These are phyloP conservation scores for Podarcis cretensis DNA, from an alignment of 2,113 vertebrate species.

Conservation along the genomic window DNA sequence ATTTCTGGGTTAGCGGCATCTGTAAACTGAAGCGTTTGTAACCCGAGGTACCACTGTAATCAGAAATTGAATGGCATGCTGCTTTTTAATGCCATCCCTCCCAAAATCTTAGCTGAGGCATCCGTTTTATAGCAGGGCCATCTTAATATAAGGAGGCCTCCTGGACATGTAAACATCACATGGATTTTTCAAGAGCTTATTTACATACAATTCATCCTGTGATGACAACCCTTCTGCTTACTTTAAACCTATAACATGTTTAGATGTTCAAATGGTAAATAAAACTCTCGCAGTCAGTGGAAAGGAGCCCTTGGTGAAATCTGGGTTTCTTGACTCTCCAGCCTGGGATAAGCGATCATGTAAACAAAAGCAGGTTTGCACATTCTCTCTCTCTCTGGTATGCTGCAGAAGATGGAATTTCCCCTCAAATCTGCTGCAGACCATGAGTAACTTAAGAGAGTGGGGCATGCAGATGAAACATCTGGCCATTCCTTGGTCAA, in stretches of 20 bases:
- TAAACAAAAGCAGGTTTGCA: neutral
- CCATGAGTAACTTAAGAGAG: neutral
- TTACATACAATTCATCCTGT: neutral
- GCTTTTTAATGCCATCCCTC: neutral
- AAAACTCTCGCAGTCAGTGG: neutral
- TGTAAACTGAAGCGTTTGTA: no score
- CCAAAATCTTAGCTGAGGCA: neutral
- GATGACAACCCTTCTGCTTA: neutral
- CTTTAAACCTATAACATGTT: conserved; percentile 14
- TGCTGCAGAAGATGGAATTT: neutral
- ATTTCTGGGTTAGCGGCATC: no score
- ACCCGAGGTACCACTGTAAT: no score
- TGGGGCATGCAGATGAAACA: neutral
- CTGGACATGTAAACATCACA: neutral
- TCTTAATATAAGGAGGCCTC: neutral
- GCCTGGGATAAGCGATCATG: neutral
- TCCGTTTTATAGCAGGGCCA: neutral
- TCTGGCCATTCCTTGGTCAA: neutral
- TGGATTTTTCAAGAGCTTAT: neutral
- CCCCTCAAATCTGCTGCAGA: neutral
- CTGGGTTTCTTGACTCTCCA: neutral
- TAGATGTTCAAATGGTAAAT: neutral
- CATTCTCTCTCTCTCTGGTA: neutral
- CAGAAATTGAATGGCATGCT: neutral
- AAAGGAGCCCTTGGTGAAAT: neutral